Conservation (phyloP, 92 coral and sea anemone genomes). For the Siderastrea radians region DNA sequence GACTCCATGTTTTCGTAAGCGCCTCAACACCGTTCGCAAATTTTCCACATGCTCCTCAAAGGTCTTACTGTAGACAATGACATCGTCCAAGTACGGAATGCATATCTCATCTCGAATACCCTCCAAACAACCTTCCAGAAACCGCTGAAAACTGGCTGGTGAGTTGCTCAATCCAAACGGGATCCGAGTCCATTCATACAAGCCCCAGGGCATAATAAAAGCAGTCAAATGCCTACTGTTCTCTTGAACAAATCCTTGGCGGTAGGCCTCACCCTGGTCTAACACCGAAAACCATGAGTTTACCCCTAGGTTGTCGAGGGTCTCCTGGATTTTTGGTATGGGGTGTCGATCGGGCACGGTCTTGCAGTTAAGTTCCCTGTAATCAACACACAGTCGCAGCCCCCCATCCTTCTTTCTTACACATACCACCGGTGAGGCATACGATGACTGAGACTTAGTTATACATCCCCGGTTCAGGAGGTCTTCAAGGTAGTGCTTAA, state of each 20-base stretch:
- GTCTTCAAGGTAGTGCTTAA: conserved; percentile 38
- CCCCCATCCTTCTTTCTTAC: conserved; percentile 30
- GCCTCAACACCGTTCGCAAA: conserved; percentile 40
- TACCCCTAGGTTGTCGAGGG: conserved; percentile 42
- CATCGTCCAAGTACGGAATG: conserved; percentile 63
- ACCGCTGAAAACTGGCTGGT: conserved; percentile 58
- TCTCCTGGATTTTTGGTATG: conserved; percentile 31
- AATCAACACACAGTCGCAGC: conserved; percentile 27
- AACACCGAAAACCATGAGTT: conserved; percentile 44
- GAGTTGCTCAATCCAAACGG: conserved; percentile 51
- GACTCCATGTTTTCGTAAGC: conserved; percentile 33
- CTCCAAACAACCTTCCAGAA: conserved; percentile 61
- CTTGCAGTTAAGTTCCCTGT: conserved; percentile 30
- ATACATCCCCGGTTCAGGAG: conserved; percentile 61
- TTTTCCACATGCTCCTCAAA: conserved; percentile 67
- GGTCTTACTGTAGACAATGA: conserved; percentile 49
- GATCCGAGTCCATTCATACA: conserved; percentile 57
- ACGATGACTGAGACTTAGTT: conserved; percentile 29
- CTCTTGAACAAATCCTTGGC: conserved; percentile 33
- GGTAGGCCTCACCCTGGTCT: conserved; percentile 45
- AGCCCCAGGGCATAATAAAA: conserved; percentile 54
- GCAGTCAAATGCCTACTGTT: conserved; percentile 44
- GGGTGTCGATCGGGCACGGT: conserved; percentile 38
- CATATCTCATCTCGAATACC: conserved; percentile 51
- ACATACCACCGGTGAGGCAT: conserved; percentile 21